Evolutionary conservation across 2,888 invertebrate species (phyloP), one percentile per base, ranked within the genome.

Genomic region (Drosophila mettleri): DNA sequence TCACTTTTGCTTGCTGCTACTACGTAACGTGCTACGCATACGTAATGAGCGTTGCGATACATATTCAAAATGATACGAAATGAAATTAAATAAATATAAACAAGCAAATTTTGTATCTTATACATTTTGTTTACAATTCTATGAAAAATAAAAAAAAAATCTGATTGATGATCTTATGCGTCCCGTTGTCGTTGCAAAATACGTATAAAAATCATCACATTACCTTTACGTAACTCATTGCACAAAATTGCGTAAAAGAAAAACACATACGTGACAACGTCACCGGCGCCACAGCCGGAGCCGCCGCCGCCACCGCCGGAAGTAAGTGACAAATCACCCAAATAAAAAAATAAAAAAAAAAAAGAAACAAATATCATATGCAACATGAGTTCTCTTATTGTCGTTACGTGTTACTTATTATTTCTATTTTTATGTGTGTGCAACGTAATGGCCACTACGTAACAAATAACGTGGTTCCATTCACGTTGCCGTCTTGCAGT

Each of bases 221-320:
- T 74, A 66, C 73, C 68, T 69, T 70, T 73, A 70, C 80, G 68
- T 74, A 69, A 80, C 76, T 61, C 63, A 54, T 61, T 67, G 62
- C 71, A 53, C 36, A 49, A 27, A 62, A 71, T 74, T 74, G 65
- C 76, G 76, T 76, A 83, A 82, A 80, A 83, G 83, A 83, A 83
- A 83, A 83, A 83, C 70, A 83, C 83, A 83, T 83, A 83, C 78
- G 83, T 83, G 75, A 83, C 86, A 63, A 83, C 86, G 75, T 83
- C 83, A 70, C 65, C 70, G 83, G 83, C 83, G 75, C 83, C 83
- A 69, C 57, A 55, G 68, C 86, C 83, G 65, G 73, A 66, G 72
- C 83, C 83, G 78, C 86, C 83, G 68, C 83, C 83, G 69, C 82
- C 82, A 78, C 86, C 86, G 78, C 83, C 83, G 83, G 83, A 83